Evolutionary conservation across 2,797 vertebrate genomes (phyloP).

Genomic region (Somateria mollissima): DNA sequence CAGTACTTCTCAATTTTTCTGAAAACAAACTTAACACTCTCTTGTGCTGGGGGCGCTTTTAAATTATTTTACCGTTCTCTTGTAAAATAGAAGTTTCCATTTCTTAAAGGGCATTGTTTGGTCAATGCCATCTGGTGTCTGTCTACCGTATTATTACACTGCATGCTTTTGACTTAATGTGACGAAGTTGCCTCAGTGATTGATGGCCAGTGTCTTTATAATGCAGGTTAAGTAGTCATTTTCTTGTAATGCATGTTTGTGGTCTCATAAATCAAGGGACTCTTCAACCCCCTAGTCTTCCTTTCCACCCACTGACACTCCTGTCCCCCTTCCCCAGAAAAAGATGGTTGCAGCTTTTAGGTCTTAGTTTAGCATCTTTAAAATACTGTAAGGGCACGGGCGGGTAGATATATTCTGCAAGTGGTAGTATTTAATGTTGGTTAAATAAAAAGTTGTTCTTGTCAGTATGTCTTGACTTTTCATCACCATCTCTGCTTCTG

Average conservation of each 20-base stretch:
- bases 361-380: background rate
- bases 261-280: conserved; percentile 10
- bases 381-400: background rate
- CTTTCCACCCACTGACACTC: background rate
- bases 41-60: background rate
- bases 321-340: background rate
- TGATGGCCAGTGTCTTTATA: conserved; percentile 15
- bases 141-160: background rate
- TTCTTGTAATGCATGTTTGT: background rate
- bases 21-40: background rate
- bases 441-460: background rate
- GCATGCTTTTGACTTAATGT: background rate
- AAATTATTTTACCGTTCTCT: background rate
- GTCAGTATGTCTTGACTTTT: background rate
- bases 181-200: conserved; percentile 1
- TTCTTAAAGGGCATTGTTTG: background rate
- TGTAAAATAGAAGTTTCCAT: background rate
- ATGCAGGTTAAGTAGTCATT: conserved; percentile 17
- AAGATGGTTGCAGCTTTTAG: background rate
- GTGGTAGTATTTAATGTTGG: background rate
- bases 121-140: background rate
- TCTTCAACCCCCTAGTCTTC: background rate
- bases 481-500: background rate
- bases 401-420: background rate
- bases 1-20: background rate